These are phyloP conservation scores for Microtus ochrogaster DNA, from an alignment of 2,113 vertebrate species.

Conservation along the genomic window DNA sequence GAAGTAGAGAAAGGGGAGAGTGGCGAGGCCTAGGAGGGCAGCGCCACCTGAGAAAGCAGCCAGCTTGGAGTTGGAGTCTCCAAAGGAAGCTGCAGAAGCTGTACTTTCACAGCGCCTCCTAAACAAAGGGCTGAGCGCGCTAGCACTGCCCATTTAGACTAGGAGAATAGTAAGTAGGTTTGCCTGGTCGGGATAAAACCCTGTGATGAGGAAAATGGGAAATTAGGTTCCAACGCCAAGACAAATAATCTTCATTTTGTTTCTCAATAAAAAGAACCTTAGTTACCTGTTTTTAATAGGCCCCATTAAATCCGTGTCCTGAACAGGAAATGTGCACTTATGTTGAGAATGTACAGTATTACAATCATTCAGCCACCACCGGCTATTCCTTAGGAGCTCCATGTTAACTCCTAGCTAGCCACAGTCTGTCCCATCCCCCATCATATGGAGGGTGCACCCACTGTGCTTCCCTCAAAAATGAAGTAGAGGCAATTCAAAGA, in stretches of 20 bases:
- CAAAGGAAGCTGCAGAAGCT: rapidly evolving
- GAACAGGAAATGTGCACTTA: constrained; percentile 11
- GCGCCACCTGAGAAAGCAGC: neutral
- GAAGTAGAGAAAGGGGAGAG: no score
- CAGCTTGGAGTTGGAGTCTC: neutral
- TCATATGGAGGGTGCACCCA: neutral
- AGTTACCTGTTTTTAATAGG: constrained; percentile 38
- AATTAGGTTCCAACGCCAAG: constrained; percentile 16
- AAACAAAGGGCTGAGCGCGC: neutral
- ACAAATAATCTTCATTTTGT: neutral
- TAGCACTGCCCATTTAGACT: neutral
- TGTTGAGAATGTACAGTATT: neutral
- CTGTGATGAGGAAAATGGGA: neutral
- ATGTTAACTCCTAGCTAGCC: neutral
- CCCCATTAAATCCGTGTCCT: neutral
- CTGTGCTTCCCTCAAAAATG: neutral
- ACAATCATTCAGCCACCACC: neutral
- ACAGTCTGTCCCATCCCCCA: neutral
- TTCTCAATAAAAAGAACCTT: neutral
- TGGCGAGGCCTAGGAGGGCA: no score
- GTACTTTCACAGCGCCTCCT: neutral
- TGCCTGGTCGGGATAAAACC: neutral
- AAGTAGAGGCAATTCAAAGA: neutral
- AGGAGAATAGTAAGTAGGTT: neutral
- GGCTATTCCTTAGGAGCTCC: neutral